Percentiles rank a stretch among this genome's conserved stretches.
phyloP scores from a whole-genome alignment of 2,797 vertebrate genomes.

The Vultur gryphus region DNA sequence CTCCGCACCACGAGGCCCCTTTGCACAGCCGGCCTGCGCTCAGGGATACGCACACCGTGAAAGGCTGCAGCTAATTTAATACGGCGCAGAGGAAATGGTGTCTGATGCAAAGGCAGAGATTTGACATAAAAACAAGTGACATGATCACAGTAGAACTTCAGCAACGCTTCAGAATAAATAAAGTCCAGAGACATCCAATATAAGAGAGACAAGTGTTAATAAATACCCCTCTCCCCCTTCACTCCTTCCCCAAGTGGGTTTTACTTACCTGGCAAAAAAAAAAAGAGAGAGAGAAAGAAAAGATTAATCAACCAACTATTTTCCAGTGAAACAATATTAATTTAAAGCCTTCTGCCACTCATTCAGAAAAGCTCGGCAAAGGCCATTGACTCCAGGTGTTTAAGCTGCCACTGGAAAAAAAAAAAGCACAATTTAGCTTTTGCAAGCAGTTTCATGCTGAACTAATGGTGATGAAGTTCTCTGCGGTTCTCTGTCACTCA shows the following conservation, averaged over 20 bases:
- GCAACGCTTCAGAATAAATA: not conserved
- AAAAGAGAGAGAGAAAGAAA: no score
- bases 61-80: not conserved
- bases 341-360: not conserved
- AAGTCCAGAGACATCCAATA: not conserved
- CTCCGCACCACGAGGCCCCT: rapidly evolving
- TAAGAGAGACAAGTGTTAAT: not conserved
- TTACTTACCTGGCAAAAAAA: not conserved
- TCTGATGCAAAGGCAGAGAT: not conserved
- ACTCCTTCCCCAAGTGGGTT: not conserved
- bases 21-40: rapidly evolving
- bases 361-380: not conserved
- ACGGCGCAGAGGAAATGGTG: rapidly evolving
- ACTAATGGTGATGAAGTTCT: not conserved
- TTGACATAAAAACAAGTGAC: not conserved
- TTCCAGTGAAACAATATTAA: not conserved
- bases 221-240: not conserved
- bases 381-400: not conserved
- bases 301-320: not conserved
- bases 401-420: not conserved
- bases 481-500: not conserved
- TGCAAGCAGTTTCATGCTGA: not conserved
- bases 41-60: rapidly evolving
- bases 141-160: not conserved
- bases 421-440: not conserved